phyloP scores from a whole-genome alignment of 2,113 vertebrate species.

The Pelvicachromis taeniatus region DNA sequence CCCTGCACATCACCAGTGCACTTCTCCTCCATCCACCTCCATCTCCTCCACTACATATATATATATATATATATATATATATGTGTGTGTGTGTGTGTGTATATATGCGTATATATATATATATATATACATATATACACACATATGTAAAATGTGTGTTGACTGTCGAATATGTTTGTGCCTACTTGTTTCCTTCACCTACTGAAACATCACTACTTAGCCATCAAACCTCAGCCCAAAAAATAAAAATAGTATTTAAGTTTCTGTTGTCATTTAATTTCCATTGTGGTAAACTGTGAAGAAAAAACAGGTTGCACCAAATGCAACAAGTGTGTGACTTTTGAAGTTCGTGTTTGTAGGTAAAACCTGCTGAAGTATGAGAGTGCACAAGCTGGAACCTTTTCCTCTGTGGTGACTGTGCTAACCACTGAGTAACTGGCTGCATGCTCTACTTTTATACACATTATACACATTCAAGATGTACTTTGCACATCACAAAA shows the following conservation, averaged over 20 bases:
- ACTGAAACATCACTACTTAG: background rate
- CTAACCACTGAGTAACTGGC: background rate
- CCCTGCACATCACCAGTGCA: no score
- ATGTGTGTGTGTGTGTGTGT: no score
- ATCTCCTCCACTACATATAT: no score
- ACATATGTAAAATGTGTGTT: no score
- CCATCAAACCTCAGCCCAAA: background rate
- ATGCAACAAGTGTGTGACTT: fast-evolving
- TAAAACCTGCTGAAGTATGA: fast-evolving
- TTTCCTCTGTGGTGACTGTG: background rate
- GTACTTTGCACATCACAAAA: background rate
- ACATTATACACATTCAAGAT: background rate
- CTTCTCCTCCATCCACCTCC: no score
- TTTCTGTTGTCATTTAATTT: background rate
- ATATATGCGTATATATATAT: no score
- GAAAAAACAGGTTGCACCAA: fast-evolving
- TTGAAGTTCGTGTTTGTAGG: fast-evolving
- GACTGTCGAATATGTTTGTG: no score
- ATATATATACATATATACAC: no score
- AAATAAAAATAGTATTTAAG: background rate
- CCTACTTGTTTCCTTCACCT: background rate
- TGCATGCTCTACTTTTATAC: background rate
- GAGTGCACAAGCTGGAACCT: background rate
- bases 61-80: no score
- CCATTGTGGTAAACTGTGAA: background rate